Evolutionary conservation across 2,888 invertebrate genomes (phyloP).

Genomic region (Orthosia gracilis): DNA sequence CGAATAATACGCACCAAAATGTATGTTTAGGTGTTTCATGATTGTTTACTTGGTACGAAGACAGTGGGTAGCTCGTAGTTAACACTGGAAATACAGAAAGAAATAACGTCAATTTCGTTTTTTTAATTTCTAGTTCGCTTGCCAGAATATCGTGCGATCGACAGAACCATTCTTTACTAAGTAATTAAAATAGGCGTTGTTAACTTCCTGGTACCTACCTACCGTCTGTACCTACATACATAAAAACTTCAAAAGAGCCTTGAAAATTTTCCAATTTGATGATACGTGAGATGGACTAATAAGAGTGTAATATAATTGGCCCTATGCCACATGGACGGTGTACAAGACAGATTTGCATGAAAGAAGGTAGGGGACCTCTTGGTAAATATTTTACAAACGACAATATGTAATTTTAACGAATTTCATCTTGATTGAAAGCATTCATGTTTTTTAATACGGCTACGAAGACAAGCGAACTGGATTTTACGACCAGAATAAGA

Average conservation of each 20-base stretch:
- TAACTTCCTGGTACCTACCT: constrained; percentile 35
- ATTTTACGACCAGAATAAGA: constrained; percentile 50
- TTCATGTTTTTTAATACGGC: constrained; percentile 23
- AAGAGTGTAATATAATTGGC: constrained; percentile 64
- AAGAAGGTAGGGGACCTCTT: constrained; percentile 16
- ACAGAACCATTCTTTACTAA: constrained; percentile 28
- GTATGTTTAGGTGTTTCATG: constrained; percentile 60
- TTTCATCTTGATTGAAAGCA: constrained; percentile 22
- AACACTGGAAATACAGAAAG: constrained; percentile 9
- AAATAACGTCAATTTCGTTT: constrained; percentile 13
- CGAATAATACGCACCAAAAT: constrained; percentile 42
- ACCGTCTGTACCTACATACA: background rate
- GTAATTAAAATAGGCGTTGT: constrained; percentile 36
- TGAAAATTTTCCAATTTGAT: constrained; percentile 53
- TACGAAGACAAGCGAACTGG: constrained; percentile 34
- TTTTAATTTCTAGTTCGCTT: constrained; percentile 23
- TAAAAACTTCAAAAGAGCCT: constrained; percentile 15
- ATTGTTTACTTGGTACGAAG: constrained; percentile 46
- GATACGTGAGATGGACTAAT: constrained; percentile 52
- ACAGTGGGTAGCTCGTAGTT: constrained; percentile 41
- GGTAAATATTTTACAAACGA: constrained; percentile 8
- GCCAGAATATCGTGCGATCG: constrained; percentile 34
- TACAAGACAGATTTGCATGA: constrained; percentile 20
- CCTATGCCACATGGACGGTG: constrained; percentile 55
- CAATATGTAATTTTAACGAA: constrained; percentile 8